Evolutionary conservation across 2,888 invertebrate species (phyloP).

Genomic region (Pelosia muscerda): DNA sequence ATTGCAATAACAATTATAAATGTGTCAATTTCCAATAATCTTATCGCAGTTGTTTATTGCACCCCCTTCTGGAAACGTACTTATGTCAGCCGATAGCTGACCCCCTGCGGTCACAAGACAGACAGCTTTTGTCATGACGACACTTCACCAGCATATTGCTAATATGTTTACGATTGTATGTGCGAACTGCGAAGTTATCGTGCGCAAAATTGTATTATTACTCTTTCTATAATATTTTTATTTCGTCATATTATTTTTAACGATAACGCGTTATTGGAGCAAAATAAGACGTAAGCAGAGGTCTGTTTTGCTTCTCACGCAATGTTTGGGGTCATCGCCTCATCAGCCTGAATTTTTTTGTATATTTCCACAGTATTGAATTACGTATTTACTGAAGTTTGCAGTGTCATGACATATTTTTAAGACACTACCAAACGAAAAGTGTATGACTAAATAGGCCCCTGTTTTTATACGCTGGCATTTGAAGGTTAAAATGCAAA

Average conservation of each 20-base stretch:
- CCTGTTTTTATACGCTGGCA: neutral
- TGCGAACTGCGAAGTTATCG: constrained; percentile 30
- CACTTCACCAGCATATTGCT: constrained; percentile 62
- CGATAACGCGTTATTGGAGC: constrained; percentile 31
- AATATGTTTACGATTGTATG: constrained; percentile 48
- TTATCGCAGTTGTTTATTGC: constrained; percentile 68
- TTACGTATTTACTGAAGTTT: neutral
- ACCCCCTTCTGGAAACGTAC: constrained; percentile 79
- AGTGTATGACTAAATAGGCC: neutral
- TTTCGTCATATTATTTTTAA: constrained; percentile 56
- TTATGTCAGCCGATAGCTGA: constrained; percentile 74
- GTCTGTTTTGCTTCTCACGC: constrained; percentile 18
- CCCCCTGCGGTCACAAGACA: constrained; percentile 69
- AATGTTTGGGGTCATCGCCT: constrained; percentile 18
- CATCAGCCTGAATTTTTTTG: constrained; percentile 8
- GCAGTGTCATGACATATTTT: neutral
- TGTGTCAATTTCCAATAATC: constrained; percentile 62
- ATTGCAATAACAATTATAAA: constrained; percentile 47
- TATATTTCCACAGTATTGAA: neutral
- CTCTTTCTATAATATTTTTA: constrained; percentile 36
- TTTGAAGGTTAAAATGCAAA: neutral
- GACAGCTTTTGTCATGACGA: constrained; percentile 66
- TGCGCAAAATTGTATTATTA: constrained; percentile 42
- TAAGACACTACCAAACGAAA: neutral
- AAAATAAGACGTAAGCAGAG: constrained; percentile 22